Conservation (phyloP, 2,888 invertebrate genomes). For the Villa cingulata region DNA sequence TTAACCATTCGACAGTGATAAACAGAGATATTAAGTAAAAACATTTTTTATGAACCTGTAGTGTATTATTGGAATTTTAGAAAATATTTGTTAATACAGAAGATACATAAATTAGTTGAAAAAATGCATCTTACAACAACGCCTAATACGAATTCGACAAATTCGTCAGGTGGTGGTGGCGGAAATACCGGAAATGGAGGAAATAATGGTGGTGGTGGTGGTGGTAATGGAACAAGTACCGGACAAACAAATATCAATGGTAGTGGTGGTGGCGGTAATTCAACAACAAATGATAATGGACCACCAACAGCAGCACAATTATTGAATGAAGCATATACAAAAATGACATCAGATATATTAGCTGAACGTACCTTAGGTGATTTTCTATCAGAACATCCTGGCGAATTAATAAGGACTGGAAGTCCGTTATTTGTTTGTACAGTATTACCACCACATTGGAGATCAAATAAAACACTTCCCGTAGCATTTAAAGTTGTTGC, state of each 20-base stretch:
- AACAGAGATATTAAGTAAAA: too few relatives aligned
- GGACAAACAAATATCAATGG: neutral
- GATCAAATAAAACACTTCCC: slow-evolving; percentile 95
- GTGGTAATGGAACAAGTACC: slow-evolving; percentile 3
- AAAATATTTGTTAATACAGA: too few relatives aligned
- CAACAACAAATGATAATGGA: slow-evolving; percentile 43
- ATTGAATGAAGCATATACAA: slow-evolving; percentile 70
- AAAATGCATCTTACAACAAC: slow-evolving; percentile 21
- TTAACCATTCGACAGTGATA: too few relatives aligned
- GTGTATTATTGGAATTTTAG: too few relatives aligned
- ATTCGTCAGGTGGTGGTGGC: slow-evolving; percentile 1
- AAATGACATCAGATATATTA: slow-evolving; percentile 81
- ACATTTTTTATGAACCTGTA: too few relatives aligned
- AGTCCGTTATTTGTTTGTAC: slow-evolving; percentile 94
- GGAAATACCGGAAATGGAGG: slow-evolving; percentile 2
- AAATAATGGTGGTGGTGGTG: slow-evolving; percentile 4
- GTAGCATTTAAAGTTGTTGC: slow-evolving; percentile 95
- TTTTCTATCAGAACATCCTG: slow-evolving; percentile 78
- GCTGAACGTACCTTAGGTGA: slow-evolving; percentile 78
- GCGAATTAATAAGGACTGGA: slow-evolving; percentile 81
- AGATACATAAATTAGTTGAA: too few relatives aligned
- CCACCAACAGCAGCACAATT: slow-evolving; percentile 54
- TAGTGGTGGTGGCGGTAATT: slow-evolving; percentile 20
- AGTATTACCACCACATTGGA: slow-evolving; percentile 89
- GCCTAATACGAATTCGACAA: slow-evolving; percentile 14